Base-by-base conservation (phyloP, 2,888 invertebrate species). In the Hetaerina titia region DNA sequence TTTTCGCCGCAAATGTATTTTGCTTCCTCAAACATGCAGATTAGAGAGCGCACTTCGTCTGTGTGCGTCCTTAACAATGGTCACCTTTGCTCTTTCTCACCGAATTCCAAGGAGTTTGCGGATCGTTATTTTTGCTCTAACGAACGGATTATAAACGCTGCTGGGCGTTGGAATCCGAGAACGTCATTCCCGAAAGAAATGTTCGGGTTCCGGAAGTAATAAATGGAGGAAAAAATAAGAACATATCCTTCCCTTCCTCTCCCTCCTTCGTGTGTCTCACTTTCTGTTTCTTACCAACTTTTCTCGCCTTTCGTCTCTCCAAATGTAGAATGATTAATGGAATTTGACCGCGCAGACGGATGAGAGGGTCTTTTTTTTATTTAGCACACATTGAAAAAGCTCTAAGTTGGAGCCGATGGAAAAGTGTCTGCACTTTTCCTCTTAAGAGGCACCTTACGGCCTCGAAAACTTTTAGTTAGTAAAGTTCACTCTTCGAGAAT, bases 61-160 rank as follows among this genome's bases (percentile, higher is more conserved):
- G 81, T 81, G 15, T 11, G 60, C 13, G 31, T 4, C 25, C 81
- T 22, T 58, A 57, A n/a, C 89, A 58, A 56, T 22, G 57, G 89
- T 25, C 57, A 57, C 56, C 58, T 89, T 89, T 17, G 8, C 15
- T 89, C 56, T 56, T 56, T 22, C 57, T 89, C 11, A 9, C 8
- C n/a, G 17, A 11, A 57, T 89, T 56, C 56, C 57, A 89, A 89
- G 89, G 8, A 57, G 89, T 22, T 57, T 57, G n/a, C 22, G 2
- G 22, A 58, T 89, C 89, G n/a, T 89, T 89, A 89, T 89, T 89
- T 89, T 89, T 13, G 89, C n/a, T 89, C 89, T 89, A 89, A 89
- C 89, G 56, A 89, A 56, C n/a, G 89, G 89, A 89, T 89, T 89
- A 89, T 25, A 81, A 81, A 31, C 81, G 31, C 31, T 81, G 57